A percentile compares a stretch with the other conserved stretches of the same genome.
Conservation (phyloP, 2,888 invertebrate species). For the Hirtodrosophila duncani region DNA sequence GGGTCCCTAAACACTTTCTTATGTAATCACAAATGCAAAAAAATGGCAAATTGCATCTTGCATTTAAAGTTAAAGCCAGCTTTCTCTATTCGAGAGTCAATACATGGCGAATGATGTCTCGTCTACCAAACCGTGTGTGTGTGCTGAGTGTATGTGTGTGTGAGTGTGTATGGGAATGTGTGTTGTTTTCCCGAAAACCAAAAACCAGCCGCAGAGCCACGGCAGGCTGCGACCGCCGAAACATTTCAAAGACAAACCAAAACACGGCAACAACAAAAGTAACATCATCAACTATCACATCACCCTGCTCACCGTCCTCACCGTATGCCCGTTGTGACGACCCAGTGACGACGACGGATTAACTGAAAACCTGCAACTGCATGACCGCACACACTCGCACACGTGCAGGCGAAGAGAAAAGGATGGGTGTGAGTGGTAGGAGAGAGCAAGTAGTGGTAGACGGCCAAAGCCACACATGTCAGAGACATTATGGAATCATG, state of each 20-base stretch:
- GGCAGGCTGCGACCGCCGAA: conserved; percentile 36
- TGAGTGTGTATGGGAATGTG: neutral
- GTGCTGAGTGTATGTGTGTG: too few species aligned
- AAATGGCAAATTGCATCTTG: too few species aligned
- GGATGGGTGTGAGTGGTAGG: neutral
- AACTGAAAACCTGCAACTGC: conserved; percentile 50
- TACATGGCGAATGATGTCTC: too few species aligned
- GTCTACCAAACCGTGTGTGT: too few species aligned
- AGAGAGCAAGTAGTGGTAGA: neutral
- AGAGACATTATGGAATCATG: conserved; percentile 66
- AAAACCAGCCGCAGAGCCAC: conserved; percentile 39
- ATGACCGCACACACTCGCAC: conserved; percentile 45
- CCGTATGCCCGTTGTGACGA: conserved; percentile 5
- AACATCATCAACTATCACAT: conserved; percentile 38
- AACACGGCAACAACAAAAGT: conserved; percentile 20
- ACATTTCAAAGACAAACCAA: conserved; percentile 54
- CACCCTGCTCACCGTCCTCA: conserved; percentile 37
- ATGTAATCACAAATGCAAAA: too few species aligned
- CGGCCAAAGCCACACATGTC: conserved; percentile 42
- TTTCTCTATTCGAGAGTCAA: too few species aligned
- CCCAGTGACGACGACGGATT: conserved; percentile 32
- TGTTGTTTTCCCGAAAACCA: conserved; percentile 29
- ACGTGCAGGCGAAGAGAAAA: neutral
- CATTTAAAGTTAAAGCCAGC: too few species aligned
- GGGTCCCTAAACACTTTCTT: too few species aligned